Conservation (phyloP, 2,797 vertebrate genomes). For the Centroberyx gerrardi region DNA sequence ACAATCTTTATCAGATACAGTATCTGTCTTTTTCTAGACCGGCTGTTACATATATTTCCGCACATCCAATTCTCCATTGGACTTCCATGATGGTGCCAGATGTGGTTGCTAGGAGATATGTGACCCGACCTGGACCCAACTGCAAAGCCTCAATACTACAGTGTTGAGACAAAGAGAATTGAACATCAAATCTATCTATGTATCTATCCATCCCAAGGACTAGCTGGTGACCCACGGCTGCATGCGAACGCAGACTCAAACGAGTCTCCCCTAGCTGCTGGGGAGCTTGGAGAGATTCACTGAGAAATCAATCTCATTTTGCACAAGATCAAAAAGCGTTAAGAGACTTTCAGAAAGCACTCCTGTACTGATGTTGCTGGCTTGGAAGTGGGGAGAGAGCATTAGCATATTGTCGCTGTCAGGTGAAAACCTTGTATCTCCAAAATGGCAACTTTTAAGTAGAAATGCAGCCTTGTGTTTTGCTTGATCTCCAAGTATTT, state of each 20-base stretch:
- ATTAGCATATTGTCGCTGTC: too few relatives aligned
- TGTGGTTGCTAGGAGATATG: slow-evolving; percentile 35
- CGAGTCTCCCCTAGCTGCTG: neutral
- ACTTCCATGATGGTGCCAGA: slow-evolving; percentile 11
- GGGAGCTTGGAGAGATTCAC: neutral
- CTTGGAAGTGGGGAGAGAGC: too few relatives aligned
- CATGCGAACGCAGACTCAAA: neutral
- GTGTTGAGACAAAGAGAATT: slow-evolving; percentile 38
- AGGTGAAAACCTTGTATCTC: too few relatives aligned
- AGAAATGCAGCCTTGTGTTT: neutral
- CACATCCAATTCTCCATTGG: slow-evolving; percentile 11
- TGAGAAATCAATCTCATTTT: neutral
- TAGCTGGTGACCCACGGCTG: neutral
- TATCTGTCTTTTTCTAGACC: neutral
- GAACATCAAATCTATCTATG: slow-evolving; percentile 23
- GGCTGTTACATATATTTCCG: neutral
- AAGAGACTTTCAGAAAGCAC: too few relatives aligned
- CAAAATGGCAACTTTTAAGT: too few relatives aligned
- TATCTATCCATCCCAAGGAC: slow-evolving; percentile 24
- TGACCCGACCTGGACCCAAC: slow-evolving; percentile 14
- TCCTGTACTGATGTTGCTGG: too few relatives aligned
- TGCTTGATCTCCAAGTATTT: neutral
- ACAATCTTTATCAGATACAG: neutral
- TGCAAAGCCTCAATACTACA: neutral
- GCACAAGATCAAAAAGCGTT: too few relatives aligned